Evolutionary conservation across 2,888 invertebrate species (phyloP).

Genomic region (Amiota minor): DNA sequence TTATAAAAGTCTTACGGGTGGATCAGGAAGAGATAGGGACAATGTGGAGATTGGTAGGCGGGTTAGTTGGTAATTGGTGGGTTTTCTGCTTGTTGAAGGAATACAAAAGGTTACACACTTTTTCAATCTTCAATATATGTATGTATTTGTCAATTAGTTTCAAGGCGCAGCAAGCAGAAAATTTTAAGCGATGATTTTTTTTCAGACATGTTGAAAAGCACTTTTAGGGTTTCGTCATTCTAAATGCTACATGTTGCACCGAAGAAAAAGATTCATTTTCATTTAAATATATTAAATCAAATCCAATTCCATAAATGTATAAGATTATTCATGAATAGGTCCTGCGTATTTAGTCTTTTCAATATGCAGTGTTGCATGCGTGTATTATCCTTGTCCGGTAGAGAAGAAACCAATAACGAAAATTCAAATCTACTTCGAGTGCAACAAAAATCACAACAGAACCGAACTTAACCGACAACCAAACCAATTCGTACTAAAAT

Average conservation of each 20-base stretch:
- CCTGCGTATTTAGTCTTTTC: neutral
- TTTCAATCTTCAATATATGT: neutral
- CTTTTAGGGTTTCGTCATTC: constrained; percentile 17
- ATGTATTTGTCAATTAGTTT: neutral
- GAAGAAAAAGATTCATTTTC: too few relatives aligned
- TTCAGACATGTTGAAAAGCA: constrained; percentile 9
- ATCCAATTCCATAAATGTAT: neutral
- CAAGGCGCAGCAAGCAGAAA: neutral
- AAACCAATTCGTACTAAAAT: constrained; percentile 61
- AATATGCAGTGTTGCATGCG: constrained; percentile 11
- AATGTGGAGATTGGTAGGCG: neutral
- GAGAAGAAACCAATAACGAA: neutral
- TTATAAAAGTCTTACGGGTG: constrained; percentile 46
- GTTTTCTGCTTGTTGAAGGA: neutral
- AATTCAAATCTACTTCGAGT: neutral
- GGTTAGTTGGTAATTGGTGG: neutral
- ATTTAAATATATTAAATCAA: neutral
- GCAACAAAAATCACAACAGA: constrained; percentile 25
- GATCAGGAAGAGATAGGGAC: constrained; percentile 6
- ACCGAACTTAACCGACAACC: constrained; percentile 52
- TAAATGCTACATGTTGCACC: neutral
- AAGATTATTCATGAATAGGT: neutral
- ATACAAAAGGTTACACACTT: neutral
- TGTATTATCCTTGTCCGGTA: constrained; percentile 9
- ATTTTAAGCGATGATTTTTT: neutral